phyloP scores from a whole-genome alignment of 1,140 invertebrate species.

The Patella vulgata region DNA sequence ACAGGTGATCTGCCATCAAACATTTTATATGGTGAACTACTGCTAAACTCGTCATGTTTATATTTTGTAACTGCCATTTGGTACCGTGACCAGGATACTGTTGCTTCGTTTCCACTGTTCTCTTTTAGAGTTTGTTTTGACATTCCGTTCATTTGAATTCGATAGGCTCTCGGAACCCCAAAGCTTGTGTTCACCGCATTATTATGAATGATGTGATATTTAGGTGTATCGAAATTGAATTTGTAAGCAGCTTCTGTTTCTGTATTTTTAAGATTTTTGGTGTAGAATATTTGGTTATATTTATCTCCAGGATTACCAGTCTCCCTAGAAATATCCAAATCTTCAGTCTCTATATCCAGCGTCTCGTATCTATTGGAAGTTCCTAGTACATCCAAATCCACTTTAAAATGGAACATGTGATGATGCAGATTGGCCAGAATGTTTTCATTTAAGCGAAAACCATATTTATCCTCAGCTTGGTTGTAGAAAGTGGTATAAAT shows the following conservation, averaged over 20 bases:
- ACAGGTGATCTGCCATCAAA: conserved; percentile 50
- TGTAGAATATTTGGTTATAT: conserved; percentile 36
- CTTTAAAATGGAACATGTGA: conserved; percentile 54
- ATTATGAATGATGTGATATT: conserved; percentile 45
- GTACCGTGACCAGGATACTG: conserved; percentile 51
- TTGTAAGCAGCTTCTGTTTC: conserved; percentile 38
- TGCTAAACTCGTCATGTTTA: conserved; percentile 52
- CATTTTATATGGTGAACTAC: conserved; percentile 52
- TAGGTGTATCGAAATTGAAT: conserved; percentile 38
- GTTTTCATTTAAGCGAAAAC: conserved; percentile 31
- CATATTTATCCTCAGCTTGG: conserved; percentile 31
- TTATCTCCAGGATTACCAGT: not conserved
- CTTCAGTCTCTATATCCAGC: conserved; percentile 37
- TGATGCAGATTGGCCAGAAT: conserved; percentile 46
- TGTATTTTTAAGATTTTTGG: conserved; percentile 10
- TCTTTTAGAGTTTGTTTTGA: conserved; percentile 47
- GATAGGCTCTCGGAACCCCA: conserved; percentile 24
- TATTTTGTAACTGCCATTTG: conserved; percentile 58
- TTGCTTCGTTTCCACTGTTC: conserved; percentile 40
- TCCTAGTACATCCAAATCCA: conserved; percentile 45
- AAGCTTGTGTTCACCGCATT: conserved; percentile 26
- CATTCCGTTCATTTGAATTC: conserved; percentile 30
- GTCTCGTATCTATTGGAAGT: conserved; percentile 44
- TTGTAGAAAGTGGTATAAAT: conserved; percentile 38
- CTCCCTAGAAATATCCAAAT: conserved; percentile 22